These are phyloP conservation scores for Bradypus variegatus DNA, from an alignment of 2,797 vertebrate genomes.

Conservation along the genomic window DNA sequence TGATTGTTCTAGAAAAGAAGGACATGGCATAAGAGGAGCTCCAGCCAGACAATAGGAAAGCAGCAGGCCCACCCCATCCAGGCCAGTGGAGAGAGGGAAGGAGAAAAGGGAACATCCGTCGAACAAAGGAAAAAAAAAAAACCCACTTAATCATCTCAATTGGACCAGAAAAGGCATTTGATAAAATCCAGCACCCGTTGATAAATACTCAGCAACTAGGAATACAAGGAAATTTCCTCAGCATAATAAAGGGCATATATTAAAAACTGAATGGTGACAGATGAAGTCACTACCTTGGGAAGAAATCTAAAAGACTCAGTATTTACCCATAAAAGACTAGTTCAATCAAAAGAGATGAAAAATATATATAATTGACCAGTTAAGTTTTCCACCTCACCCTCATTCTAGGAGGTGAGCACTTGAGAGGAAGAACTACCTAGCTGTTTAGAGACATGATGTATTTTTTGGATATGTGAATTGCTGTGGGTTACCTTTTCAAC, in stretches of 20 bases:
- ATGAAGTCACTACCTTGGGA: not conserved
- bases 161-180: too few relatives aligned
- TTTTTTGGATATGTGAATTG: not conserved
- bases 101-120: not conserved
- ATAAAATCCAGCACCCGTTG: too few relatives aligned
- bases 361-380: not conserved
- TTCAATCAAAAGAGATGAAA: not conserved
- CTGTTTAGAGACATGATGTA: not conserved
- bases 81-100: not conserved
- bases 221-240: too few relatives aligned
- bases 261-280: too few relatives aligned
- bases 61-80: too few relatives aligned
- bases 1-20: not conserved
- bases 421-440: not conserved
- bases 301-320: not conserved
- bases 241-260: too few relatives aligned
- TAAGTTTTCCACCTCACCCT: not conserved
- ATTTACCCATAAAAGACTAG: not conserved
- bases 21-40: not conserved
- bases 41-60: not conserved
- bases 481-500: not conserved
- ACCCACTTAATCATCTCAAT: too few relatives aligned
- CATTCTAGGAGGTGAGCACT: not conserved
- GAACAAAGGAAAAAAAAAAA: too few relatives aligned
- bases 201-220: too few relatives aligned